phyloP scores from a whole-genome alignment of 2,797 vertebrate species.

The Pitangus sulphuratus region DNA sequence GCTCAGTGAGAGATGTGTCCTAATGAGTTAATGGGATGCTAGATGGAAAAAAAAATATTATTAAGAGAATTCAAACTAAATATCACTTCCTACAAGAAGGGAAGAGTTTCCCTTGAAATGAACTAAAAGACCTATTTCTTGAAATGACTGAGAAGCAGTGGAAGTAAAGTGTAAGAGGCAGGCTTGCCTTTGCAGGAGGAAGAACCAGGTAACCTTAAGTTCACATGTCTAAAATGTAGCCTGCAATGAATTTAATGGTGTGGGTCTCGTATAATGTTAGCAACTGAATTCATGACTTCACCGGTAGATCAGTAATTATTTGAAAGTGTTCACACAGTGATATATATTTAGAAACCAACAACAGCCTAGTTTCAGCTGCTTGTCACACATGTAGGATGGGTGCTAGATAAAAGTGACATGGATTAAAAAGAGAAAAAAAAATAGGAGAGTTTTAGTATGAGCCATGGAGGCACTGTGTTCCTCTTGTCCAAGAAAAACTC shows the following conservation, averaged over 20 bases:
- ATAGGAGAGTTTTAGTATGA: background rate
- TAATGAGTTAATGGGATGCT: background rate
- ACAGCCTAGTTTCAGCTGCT: conserved; percentile 41
- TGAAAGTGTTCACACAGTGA: conserved; percentile 32
- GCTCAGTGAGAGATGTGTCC: background rate
- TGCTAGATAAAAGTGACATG: conserved; percentile 35
- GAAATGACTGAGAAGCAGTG: background rate
- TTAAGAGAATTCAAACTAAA: background rate
- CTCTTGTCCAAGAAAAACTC: background rate
- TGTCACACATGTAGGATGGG: conserved; percentile 40
- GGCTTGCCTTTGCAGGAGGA: background rate
- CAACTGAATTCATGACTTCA: conserved; percentile 19
- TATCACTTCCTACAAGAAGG: background rate
- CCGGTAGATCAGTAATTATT: background rate
- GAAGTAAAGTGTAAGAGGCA: background rate
- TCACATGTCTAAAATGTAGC: background rate
- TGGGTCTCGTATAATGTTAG: background rate
- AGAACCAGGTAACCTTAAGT: background rate
- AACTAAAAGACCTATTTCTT: background rate
- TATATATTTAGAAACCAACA: conserved; percentile 59
- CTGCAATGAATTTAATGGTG: background rate
- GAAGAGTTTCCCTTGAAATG: background rate
- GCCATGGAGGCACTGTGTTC: background rate
- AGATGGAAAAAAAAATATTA: background rate
- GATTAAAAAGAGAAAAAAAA: background rate